Conservation (phyloP, 2,113 vertebrate genomes). For the Lonchura striata region DNA sequence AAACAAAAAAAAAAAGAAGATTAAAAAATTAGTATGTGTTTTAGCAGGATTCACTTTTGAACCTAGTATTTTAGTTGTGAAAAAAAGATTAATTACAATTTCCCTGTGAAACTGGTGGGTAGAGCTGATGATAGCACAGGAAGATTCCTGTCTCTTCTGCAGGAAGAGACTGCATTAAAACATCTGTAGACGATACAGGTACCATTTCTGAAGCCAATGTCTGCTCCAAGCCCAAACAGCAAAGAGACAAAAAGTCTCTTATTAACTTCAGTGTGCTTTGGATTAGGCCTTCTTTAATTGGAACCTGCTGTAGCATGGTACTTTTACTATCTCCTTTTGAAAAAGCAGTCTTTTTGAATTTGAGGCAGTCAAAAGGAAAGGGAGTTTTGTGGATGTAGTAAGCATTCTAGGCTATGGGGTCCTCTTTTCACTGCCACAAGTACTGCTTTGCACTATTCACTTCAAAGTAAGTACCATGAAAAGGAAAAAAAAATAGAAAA, state of each 20-base stretch:
- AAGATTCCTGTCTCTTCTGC: neutral
- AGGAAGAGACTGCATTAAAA: neutral
- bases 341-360: neutral
- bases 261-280: neutral
- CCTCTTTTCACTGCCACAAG: neutral
- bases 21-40: neutral
- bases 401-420: neutral
- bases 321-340: slow-evolving; percentile 29
- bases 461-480: neutral
- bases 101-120: neutral
- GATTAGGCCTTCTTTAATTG: slow-evolving; percentile 11
- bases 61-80: neutral
- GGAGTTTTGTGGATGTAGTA: neutral
- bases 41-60: neutral
- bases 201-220: neutral
- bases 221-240: neutral
- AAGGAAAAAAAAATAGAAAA: neutral
- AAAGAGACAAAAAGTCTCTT: neutral
- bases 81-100: neutral
- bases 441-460: neutral
- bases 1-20: neutral
- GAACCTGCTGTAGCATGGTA: slow-evolving; percentile 23
- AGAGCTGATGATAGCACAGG: neutral
- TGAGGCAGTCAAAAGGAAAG: neutral
- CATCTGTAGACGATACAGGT: neutral